Base-by-base conservation (phyloP, 2,888 invertebrate species). In the Apoda limacodes region DNA sequence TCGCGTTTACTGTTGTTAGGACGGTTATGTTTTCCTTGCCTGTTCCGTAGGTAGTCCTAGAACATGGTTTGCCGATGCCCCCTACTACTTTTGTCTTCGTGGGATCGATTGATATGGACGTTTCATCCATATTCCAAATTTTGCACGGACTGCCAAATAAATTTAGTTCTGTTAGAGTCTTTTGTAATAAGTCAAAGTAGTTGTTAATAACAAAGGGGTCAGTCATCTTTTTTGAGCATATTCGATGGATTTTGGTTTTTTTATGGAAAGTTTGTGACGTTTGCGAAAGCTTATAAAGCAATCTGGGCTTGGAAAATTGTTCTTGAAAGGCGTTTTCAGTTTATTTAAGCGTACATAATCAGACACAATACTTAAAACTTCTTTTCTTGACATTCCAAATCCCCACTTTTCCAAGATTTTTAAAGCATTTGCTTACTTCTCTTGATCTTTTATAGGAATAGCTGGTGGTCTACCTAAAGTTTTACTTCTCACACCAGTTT, bases 381-480 rank as follows among this genome's bases (percentile, higher is more conserved):
- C 54, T 26, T 41, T 41, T 37, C 45, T 46, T 9, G 52, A 43
- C 11, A 54, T 34, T 2, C 52, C 52, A 32, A 48, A 50, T 5
- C 54, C 51, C 41, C 45, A 50, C 41, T 51, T 53, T 36, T 55
- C 49, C 37, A 54, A 38, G 9, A 25, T 28, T 24, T 37, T 40
- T 10, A 53, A 22, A 25, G 31, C 13, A 9, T 40, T 23, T 3
- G 50, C 50, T 19, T 50, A 26, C 31, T 34, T 42, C 13, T 27
- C 19, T 39, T 57, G 47, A 7, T 34, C 32, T 22, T 48, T 45
- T 13, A 22, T 6, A 19, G 48, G 37, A 25, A 57, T 32, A 13
- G 38, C 46, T 22, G 44, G 31, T 9, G 38, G 34, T 40, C 49
- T 37, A 9, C 51, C 54, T 20, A 44, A 25, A 13, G 46, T 40